Evolutionary conservation across 2,113 vertebrate species (phyloP).

Genomic region (Notarius quadriscutis): DNA sequence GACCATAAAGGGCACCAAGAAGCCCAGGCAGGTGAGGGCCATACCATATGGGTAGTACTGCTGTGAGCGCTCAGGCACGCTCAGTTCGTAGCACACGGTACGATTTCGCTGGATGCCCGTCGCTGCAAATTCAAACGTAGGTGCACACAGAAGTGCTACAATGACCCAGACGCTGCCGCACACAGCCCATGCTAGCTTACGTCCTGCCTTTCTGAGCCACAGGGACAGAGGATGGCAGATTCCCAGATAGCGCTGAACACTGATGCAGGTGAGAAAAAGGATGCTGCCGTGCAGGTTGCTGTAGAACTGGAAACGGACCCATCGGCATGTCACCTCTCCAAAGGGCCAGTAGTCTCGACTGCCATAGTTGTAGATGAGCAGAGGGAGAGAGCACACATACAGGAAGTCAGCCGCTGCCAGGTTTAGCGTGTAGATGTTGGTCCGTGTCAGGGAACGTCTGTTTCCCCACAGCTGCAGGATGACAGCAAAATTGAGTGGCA

Average conservation of each 20-base stretch:
- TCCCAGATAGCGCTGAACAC: slow-evolving; percentile 89
- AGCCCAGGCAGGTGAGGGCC: slow-evolving; percentile 84
- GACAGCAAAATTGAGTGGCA: slow-evolving; percentile 83
- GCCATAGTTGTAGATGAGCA: slow-evolving; percentile 94
- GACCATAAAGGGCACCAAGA: slow-evolving; percentile 84
- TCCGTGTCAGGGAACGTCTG: slow-evolving; percentile 76
- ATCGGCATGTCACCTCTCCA: slow-evolving; percentile 85
- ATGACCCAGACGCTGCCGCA: slow-evolving; percentile 82
- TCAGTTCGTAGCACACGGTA: slow-evolving; percentile 94
- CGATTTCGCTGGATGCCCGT: slow-evolving; percentile 89
- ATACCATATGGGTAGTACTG: slow-evolving; percentile 93
- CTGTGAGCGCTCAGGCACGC: slow-evolving; percentile 70
- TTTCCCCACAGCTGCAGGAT: slow-evolving; percentile 84
- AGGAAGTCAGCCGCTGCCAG: slow-evolving; percentile 87
- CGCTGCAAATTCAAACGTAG: slow-evolving; percentile 85
- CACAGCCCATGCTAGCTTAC: slow-evolving; percentile 80
- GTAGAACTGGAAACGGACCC: slow-evolving; percentile 95
- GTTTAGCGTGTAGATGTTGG: slow-evolving; percentile 90
- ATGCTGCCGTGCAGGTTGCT: slow-evolving; percentile 93
- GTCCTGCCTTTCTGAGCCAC: slow-evolving; percentile 86
- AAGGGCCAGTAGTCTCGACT: slow-evolving; percentile 95
- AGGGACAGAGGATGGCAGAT: slow-evolving; percentile 88
- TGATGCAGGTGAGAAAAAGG: slow-evolving; percentile 97
- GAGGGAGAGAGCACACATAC: slow-evolving; percentile 90
- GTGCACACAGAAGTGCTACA: slow-evolving; percentile 79